Evolutionary conservation across 2,113 vertebrate species (phyloP).

Genomic region (Nothocercus julius): DNA sequence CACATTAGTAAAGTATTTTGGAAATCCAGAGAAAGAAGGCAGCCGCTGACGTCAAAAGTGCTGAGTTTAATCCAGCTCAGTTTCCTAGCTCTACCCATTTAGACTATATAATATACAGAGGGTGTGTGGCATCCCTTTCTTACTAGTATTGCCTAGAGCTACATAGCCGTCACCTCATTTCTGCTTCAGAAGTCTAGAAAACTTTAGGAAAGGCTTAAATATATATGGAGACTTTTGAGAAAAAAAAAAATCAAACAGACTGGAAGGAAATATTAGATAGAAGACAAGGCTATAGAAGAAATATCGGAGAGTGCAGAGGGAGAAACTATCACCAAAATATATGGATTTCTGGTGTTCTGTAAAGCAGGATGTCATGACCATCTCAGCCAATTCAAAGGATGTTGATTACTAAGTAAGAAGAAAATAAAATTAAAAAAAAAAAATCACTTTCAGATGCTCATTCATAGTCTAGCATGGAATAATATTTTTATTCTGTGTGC

Average conservation of each 20-base stretch:
- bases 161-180: neutral
- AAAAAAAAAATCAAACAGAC: no score
- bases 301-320: neutral
- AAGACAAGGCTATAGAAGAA: neutral
- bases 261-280: neutral
- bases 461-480: neutral
- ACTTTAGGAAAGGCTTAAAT: neutral
- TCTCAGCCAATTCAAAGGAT: neutral
- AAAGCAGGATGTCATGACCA: neutral
- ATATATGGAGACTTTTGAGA: fast-evolving
- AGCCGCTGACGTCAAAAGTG: fast-evolving
- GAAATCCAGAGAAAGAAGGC: neutral
- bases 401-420: neutral
- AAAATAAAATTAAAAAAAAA: neutral
- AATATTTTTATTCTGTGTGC: neutral
- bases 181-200: neutral
- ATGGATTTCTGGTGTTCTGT: neutral
- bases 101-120: neutral
- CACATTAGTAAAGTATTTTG: neutral
- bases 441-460: neutral
- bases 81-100: neutral
- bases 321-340: neutral
- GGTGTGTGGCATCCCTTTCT: neutral
- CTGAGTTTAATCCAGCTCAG: neutral
- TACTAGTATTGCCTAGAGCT: neutral